Evolutionary conservation across 2,113 vertebrate species (phyloP).

Genomic region (Microcebus ravelobensis): DNA sequence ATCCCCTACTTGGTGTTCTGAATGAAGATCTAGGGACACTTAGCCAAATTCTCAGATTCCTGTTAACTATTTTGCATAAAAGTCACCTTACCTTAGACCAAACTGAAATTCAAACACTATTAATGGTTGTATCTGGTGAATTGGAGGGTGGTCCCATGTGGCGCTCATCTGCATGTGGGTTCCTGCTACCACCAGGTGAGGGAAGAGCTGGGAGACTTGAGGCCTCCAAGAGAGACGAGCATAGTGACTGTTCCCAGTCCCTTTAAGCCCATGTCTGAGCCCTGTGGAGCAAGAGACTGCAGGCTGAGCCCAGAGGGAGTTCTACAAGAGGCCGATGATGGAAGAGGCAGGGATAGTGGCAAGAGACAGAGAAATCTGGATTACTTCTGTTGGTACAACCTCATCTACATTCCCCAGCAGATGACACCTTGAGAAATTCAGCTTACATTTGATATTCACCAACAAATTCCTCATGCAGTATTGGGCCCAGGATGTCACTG

Average conservation of each 20-base stretch:
- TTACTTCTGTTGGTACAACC: neutral
- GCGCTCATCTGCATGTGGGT: neutral
- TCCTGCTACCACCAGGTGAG: neutral
- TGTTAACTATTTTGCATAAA: neutral
- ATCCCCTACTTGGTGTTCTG: neutral
- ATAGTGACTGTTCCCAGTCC: neutral
- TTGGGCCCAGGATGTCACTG: neutral
- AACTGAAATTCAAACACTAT: neutral
- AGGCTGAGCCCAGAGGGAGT: neutral
- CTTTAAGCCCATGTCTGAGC: neutral
- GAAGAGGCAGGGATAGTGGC: no score
- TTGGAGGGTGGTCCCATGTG: neutral
- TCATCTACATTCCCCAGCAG: neutral
- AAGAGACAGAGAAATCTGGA: neutral
- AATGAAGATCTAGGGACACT: neutral
- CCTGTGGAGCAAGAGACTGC: neutral
- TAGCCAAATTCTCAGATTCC: neutral
- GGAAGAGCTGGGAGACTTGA: neutral
- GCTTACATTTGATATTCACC: neutral
- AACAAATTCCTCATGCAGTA: neutral
- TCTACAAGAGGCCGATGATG: neutral
- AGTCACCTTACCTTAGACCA: neutral
- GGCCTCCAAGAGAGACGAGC: neutral
- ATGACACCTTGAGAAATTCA: neutral
- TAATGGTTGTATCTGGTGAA: neutral